phyloP scores from a whole-genome alignment of 2,888 invertebrate species.

The Eristalis intricaria region DNA sequence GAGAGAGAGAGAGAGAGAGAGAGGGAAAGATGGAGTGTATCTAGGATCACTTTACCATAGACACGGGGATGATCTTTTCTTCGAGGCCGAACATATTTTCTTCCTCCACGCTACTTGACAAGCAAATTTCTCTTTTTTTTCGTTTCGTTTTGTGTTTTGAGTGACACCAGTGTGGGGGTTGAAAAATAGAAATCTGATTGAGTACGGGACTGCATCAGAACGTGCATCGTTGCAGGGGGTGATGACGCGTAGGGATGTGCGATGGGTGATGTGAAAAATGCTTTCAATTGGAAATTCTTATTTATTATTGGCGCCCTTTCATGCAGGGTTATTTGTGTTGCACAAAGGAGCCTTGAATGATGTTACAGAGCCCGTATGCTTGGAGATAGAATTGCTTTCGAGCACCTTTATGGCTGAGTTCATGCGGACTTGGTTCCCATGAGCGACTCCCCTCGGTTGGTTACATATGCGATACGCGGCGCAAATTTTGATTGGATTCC shows the following conservation, averaged over 20 bases:
- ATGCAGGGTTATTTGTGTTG: neutral
- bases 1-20: neutral
- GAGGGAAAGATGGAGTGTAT: slow-evolving; percentile 13
- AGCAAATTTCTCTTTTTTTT: slow-evolving; percentile 43
- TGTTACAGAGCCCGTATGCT: slow-evolving; percentile 15
- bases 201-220: slow-evolving; percentile 42
- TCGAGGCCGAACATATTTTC: slow-evolving; percentile 24
- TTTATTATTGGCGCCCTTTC: slow-evolving; percentile 30
- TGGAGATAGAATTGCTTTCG: neutral
- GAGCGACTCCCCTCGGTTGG: neutral
- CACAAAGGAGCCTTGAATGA: neutral
- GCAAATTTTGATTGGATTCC: neutral
- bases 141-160: slow-evolving; percentile 5
- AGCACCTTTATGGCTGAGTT: neutral
- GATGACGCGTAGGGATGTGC: slow-evolving; percentile 20
- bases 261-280: slow-evolving; percentile 10
- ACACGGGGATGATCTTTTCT: slow-evolving; percentile 47
- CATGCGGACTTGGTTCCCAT: neutral
- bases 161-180: slow-evolving; percentile 60
- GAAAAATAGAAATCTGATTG: slow-evolving; percentile 59
- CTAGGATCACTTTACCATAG: slow-evolving; percentile 47
- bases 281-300: neutral
- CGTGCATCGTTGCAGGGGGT: slow-evolving; percentile 62
- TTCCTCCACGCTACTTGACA: slow-evolving; percentile 60
- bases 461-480: neutral